Evolutionary conservation across 2,888 invertebrate species (phyloP).

Genomic region (Actias luna): DNA sequence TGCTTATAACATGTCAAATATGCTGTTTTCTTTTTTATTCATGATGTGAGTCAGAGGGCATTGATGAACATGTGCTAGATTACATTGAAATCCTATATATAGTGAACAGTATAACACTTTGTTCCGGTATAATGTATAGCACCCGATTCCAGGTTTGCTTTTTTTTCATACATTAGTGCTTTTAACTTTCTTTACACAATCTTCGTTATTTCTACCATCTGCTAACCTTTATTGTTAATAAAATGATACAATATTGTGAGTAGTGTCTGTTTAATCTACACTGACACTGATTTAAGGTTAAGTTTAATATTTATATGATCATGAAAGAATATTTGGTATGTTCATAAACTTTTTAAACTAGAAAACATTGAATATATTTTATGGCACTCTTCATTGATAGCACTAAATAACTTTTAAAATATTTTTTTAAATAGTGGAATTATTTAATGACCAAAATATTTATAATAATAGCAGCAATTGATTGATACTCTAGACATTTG

Average conservation of each 20-base stretch:
- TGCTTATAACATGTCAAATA: not conserved
- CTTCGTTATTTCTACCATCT: not conserved
- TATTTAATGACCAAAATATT: too few relatives aligned
- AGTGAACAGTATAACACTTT: not conserved
- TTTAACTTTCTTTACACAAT: not conserved
- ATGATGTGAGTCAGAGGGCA: not conserved
- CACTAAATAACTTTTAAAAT: too few relatives aligned
- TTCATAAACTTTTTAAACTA: too few relatives aligned
- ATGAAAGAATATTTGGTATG: not conserved
- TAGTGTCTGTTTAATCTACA: not conserved
- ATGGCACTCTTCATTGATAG: too few relatives aligned
- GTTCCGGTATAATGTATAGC: not conserved
- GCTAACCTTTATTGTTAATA: not conserved
- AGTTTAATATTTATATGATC: not conserved
- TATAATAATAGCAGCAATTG: too few relatives aligned
- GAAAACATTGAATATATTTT: too few relatives aligned
- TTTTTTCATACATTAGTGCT: not conserved
- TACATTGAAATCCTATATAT: not conserved
- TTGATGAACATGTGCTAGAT: too few relatives aligned
- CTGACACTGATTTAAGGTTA: not conserved
- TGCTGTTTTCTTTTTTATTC: not conserved
- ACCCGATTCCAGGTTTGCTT: not conserved
- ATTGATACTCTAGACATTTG: too few relatives aligned
- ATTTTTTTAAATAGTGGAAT: too few relatives aligned
- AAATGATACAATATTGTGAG: not conserved